Conservation (phyloP, 2,113 vertebrate genomes). For the Canis aureus region DNA sequence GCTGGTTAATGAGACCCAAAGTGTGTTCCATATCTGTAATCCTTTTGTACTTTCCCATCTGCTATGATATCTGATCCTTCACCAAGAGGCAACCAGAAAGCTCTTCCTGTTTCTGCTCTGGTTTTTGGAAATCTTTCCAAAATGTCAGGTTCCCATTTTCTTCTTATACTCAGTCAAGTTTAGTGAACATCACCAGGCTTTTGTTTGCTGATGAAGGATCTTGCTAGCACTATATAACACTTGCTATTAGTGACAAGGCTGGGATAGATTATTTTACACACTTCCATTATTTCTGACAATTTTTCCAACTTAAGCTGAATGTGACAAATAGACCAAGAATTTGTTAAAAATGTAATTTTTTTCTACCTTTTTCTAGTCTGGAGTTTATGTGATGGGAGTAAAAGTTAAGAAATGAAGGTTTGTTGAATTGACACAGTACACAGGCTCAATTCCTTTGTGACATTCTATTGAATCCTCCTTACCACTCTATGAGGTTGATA, state of each 20-base stretch:
- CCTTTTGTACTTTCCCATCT: conserved; percentile 40
- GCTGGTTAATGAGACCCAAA: conserved; percentile 19
- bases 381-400: conserved; percentile 37
- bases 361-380: conserved; percentile 46
- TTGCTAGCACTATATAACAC: not conserved
- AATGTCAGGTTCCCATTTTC: conserved; percentile 47
- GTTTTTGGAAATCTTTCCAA: conserved; percentile 52
- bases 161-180: not conserved
- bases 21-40: conserved; percentile 8
- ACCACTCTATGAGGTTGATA: not conserved
- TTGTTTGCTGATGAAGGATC: conserved; percentile 39
- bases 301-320: conserved; percentile 57
- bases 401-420: not conserved
- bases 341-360: conserved; percentile 59
- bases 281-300: conserved; percentile 64
- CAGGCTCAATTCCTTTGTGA: not conserved
- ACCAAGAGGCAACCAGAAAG: conserved; percentile 45
- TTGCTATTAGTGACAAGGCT: conserved; percentile 40
- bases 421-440: not conserved
- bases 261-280: conserved; percentile 45
- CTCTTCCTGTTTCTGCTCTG: conserved; percentile 5
- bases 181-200: conserved; percentile 42
- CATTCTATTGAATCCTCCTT: not conserved
- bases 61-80: conserved; percentile 12
- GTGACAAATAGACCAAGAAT: conserved; percentile 64